Conservation (phyloP, 2,888 invertebrate species). For the Scotopteryx bipunctaria region DNA sequence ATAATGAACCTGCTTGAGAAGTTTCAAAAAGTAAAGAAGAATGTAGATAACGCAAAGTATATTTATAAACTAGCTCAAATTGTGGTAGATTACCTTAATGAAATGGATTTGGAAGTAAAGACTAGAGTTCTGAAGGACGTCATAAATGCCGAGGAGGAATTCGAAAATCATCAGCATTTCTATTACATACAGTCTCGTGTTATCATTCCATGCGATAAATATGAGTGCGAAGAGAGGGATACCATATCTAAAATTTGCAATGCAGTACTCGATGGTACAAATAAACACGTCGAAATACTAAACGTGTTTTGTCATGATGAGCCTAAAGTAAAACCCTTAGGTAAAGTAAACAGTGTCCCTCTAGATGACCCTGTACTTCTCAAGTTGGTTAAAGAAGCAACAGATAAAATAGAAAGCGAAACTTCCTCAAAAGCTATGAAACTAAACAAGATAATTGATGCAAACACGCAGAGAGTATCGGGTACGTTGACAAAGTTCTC, state of each 20-base stretch:
- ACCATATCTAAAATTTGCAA: slow-evolving; percentile 77
- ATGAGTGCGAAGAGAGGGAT: slow-evolving; percentile 55
- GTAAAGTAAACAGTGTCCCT: slow-evolving; percentile 45
- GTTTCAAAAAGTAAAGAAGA: slow-evolving; percentile 55
- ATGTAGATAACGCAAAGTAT: slow-evolving; percentile 56
- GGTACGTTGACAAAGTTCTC: slow-evolving; percentile 61
- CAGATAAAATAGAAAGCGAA: slow-evolving; percentile 61
- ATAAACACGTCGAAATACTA: slow-evolving; percentile 69
- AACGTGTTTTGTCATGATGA: slow-evolving; percentile 77
- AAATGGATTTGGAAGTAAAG: slow-evolving; percentile 58
- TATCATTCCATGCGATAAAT: slow-evolving; percentile 56
- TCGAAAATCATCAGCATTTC: slow-evolving; percentile 54
- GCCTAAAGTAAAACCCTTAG: slow-evolving; percentile 39
- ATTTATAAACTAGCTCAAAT: slow-evolving; percentile 55
- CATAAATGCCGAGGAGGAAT: slow-evolving; percentile 62
- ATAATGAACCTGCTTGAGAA: slow-evolving; percentile 54
- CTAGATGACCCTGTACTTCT: slow-evolving; percentile 56
- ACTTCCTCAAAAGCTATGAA: slow-evolving; percentile 51
- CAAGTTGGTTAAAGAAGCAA: slow-evolving; percentile 47
- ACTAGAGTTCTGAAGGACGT: slow-evolving; percentile 58
- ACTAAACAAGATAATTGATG: slow-evolving; percentile 56
- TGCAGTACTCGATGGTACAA: slow-evolving; percentile 71
- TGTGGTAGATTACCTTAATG: slow-evolving; percentile 65
- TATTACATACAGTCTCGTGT: slow-evolving; percentile 62
- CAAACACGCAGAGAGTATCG: slow-evolving; percentile 52